These are phyloP conservation scores for Agrilus biguttatus DNA, from an alignment of 2,888 invertebrate genomes.

Conservation along the genomic window DNA sequence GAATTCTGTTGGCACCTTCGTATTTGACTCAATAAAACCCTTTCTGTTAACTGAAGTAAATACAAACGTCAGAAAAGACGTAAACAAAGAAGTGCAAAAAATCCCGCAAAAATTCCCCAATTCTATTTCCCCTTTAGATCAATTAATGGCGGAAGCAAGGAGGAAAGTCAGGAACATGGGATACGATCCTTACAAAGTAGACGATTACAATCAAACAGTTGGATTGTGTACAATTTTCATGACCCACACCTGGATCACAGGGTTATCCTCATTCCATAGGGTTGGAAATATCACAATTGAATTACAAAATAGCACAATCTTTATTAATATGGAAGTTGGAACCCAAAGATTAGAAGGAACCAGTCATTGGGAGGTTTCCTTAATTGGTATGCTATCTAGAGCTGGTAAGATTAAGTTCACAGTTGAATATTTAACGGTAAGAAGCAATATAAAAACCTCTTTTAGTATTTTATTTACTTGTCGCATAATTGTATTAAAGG, in stretches of 20 bases:
- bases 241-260: constrained; percentile 62
- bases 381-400: constrained; percentile 51
- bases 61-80: constrained; percentile 53
- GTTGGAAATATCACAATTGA: constrained; percentile 62
- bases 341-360: constrained; percentile 65
- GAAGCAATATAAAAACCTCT: constrained; percentile 1
- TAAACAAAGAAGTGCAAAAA: constrained; percentile 58
- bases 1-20: constrained; percentile 65
- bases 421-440: constrained; percentile 58
- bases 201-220: constrained; percentile 56
- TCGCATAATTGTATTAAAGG: not conserved
- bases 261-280: constrained; percentile 67
- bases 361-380: constrained; percentile 64
- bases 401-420: constrained; percentile 63
- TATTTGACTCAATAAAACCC: constrained; percentile 80
- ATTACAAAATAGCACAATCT: constrained; percentile 55
- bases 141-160: constrained; percentile 61
- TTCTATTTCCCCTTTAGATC: constrained; percentile 74
- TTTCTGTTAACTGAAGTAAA: constrained; percentile 68
- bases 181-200: constrained; percentile 62
- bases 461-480: not conserved
- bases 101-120: constrained; percentile 65
- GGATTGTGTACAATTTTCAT: constrained; percentile 57
- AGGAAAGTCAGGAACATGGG: constrained; percentile 49
- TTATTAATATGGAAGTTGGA: constrained; percentile 57